Percentiles rank a stretch among this genome's conserved stretches.
Evolutionary conservation across 37 sponge, comb jelly and placozoan genomes (phyloP).

Genomic region (Beroe ovata): DNA sequence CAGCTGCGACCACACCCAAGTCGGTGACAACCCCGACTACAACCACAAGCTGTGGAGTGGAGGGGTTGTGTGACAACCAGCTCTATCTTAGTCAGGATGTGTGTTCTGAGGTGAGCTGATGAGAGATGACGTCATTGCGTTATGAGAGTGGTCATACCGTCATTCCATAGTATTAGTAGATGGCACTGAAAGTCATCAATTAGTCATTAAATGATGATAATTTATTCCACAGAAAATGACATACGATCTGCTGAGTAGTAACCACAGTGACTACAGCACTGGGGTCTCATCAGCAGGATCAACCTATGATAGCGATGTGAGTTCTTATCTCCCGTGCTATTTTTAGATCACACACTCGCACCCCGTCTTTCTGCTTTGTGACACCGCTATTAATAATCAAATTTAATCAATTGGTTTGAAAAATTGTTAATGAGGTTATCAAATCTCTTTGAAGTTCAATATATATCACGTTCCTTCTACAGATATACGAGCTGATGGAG

Average conservation of each 20-base stretch:
- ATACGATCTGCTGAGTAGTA: slow-evolving; percentile 36
- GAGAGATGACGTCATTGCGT: no score
- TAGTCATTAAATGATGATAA: no score
- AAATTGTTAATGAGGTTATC: no score
- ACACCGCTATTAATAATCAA: no score
- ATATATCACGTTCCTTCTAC: no score
- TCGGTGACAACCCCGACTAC: not conserved
- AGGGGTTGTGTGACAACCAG: slow-evolving; percentile 25
- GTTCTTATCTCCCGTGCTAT: slow-evolving; percentile 7
- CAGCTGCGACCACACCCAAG: not conserved
- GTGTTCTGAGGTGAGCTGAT: slow-evolving; percentile 20
- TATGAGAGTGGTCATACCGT: not conserved
- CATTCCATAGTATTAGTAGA: no score
- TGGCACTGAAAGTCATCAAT: no score
- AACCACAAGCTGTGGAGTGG: not conserved
- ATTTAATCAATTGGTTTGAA: no score
- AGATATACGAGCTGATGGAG: slow-evolving; percentile 64
- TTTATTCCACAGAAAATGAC: slow-evolving; percentile 1
- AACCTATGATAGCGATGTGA: slow-evolving; percentile 58
- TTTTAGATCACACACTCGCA: no score
- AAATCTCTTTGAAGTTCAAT: no score
- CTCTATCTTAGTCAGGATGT: slow-evolving; percentile 46
- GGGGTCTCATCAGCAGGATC: slow-evolving; percentile 10
- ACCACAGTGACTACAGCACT: slow-evolving; percentile 26
- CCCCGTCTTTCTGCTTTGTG: no score